These are phyloP conservation scores for Melanotaenia trifasciata DNA, from an alignment of 2,797 vertebrate species.

Conservation along the genomic window DNA sequence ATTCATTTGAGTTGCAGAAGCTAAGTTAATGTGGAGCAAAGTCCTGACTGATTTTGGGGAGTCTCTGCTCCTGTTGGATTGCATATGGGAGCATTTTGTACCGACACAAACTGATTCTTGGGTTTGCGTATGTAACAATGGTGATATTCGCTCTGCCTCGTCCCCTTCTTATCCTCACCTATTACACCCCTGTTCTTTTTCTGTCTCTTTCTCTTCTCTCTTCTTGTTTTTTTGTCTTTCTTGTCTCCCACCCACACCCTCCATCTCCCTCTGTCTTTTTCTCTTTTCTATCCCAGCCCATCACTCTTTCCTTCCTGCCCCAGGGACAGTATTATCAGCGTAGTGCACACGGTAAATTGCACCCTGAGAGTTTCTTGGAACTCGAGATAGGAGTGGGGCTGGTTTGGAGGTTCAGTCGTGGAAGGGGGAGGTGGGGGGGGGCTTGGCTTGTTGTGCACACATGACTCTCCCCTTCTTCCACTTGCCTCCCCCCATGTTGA, in stretches of 20 bases:
- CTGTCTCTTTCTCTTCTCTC: slow-evolving; percentile 30
- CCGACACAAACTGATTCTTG: slow-evolving; percentile 49
- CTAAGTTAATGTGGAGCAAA: slow-evolving; percentile 25
- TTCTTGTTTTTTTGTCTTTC: slow-evolving; percentile 12
- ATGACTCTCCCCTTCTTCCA: slow-evolving; percentile 19
- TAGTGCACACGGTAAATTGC: slow-evolving; percentile 78
- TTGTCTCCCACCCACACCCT: slow-evolving; percentile 8
- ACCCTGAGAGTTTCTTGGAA: slow-evolving; percentile 78
- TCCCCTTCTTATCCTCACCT: slow-evolving; percentile 21
- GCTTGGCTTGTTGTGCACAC: slow-evolving; percentile 38
- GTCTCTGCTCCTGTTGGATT: slow-evolving; percentile 44
- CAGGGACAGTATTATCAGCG: slow-evolving; percentile 75
- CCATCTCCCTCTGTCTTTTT: slow-evolving; percentile 46
- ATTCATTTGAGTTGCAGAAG: slow-evolving; percentile 36
- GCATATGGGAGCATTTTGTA: slow-evolving; percentile 41
- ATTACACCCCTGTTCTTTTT: slow-evolving; percentile 32
- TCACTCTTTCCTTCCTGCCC: slow-evolving; percentile 61
- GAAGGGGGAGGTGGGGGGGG: slow-evolving; percentile 32
- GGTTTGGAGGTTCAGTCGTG: slow-evolving; percentile 45
- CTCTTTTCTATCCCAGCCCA: slow-evolving; percentile 54
- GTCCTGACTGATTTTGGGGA: slow-evolving; percentile 36
- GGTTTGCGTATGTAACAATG: slow-evolving; percentile 63
- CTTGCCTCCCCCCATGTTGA: slow-evolving; percentile 51
- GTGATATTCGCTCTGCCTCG: slow-evolving; percentile 33
- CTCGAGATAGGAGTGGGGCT: slow-evolving; percentile 65